phyloP scores from a whole-genome alignment of 2,888 invertebrate species.

The Toxonevra muliebris region DNA sequence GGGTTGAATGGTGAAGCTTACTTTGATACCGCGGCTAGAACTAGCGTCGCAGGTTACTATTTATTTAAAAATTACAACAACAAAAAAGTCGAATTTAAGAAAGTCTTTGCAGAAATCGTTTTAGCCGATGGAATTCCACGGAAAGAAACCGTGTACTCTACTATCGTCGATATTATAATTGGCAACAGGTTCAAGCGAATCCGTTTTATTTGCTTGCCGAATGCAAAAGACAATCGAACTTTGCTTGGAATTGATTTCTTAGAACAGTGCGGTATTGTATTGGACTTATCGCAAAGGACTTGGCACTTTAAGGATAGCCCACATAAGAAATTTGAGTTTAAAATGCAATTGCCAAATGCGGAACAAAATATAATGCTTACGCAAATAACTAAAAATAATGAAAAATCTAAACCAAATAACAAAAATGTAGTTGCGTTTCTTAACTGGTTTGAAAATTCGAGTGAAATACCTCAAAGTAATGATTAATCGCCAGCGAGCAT shows the following conservation, averaged over 20 bases:
- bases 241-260: slow-evolving; percentile 30
- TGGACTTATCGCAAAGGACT: too few relatives aligned
- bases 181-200: too few relatives aligned
- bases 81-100: slow-evolving; percentile 25
- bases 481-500: slow-evolving; percentile 20
- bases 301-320: slow-evolving; percentile 37
- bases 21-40: slow-evolving; percentile 37
- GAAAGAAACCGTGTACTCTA: too few relatives aligned
- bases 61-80: too few relatives aligned
- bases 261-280: too few relatives aligned
- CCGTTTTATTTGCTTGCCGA: slow-evolving; percentile 38
- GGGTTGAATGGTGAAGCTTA: slow-evolving; percentile 33
- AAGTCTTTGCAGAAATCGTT: slow-evolving; percentile 32
- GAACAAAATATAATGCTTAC: too few relatives aligned
- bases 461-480: too few relatives aligned
- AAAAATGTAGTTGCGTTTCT: not conserved
- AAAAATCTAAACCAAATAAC: too few relatives aligned
- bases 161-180: too few relatives aligned
- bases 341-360: not conserved
- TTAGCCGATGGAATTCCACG: too few relatives aligned
- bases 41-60: slow-evolving; percentile 34
- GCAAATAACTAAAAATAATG: too few relatives aligned
- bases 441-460: slow-evolving; percentile 20
- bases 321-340: slow-evolving; percentile 24
- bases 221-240: slow-evolving; percentile 24